Conservation (phyloP, 2,797 vertebrate species). For the Anniella stebbinsi region DNA sequence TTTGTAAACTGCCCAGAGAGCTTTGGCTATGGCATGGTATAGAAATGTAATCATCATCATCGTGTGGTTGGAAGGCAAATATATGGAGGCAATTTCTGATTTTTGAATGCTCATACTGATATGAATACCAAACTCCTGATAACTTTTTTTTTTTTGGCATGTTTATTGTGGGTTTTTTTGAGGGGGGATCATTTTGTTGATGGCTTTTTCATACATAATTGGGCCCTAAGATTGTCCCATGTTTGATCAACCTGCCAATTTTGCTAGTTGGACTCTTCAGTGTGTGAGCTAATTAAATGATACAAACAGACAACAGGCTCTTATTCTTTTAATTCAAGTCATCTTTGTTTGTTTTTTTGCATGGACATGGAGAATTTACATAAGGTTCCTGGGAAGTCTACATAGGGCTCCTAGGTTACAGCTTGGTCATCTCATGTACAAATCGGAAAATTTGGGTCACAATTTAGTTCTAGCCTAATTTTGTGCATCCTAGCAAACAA, state of each 20-base stretch:
- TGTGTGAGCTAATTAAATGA: not conserved
- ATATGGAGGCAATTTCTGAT: not conserved
- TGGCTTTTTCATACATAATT: not conserved
- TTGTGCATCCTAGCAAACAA: not conserved
- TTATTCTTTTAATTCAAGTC: slow-evolving; percentile 1
- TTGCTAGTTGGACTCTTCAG: not conserved
- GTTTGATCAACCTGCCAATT: not conserved
- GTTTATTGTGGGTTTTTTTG: not conserved
- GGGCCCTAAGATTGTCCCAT: not conserved
- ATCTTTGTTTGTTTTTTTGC: slow-evolving; percentile 1
- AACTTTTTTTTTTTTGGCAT: not conserved
- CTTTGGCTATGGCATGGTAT: too few relatives aligned
- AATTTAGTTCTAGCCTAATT: not conserved
- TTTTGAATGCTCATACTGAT: not conserved
- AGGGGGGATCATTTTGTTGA: not conserved
- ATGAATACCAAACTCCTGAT: not conserved
- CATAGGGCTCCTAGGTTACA: not conserved
- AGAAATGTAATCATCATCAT: too few relatives aligned
- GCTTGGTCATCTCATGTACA: not conserved
- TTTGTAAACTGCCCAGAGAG: too few relatives aligned
- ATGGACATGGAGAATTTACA: too few relatives aligned
- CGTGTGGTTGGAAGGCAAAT: not conserved
- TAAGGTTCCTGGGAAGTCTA: not conserved
- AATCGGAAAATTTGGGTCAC: not conserved
- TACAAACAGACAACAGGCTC: not conserved